Evolutionary conservation across 2,888 invertebrate species (phyloP).

Genomic region (Pachliopta kotzebuea): DNA sequence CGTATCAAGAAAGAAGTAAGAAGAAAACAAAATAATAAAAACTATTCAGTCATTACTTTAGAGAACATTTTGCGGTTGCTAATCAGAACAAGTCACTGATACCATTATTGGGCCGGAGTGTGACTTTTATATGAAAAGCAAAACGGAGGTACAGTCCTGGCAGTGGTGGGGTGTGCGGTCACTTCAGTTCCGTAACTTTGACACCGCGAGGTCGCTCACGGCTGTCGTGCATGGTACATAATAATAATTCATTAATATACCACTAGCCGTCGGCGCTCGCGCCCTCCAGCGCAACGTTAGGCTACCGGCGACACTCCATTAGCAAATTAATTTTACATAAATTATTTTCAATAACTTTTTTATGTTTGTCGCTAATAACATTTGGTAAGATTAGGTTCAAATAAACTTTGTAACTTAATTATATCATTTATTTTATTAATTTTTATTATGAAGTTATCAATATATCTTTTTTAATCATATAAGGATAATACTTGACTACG

Average conservation of each 20-base stretch:
- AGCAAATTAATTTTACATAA: constrained; percentile 17
- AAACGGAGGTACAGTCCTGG: constrained; percentile 68
- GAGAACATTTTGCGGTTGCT: constrained; percentile 77
- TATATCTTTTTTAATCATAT: too few species aligned
- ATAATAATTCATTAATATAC: constrained; percentile 47
- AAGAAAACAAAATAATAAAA: not conserved
- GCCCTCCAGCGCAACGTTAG: constrained; percentile 40
- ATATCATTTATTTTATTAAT: too few species aligned
- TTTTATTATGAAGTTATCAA: too few species aligned
- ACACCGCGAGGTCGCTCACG: constrained; percentile 72
- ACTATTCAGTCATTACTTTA: constrained; percentile 57
- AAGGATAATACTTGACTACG: too few species aligned
- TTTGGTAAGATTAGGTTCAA: not conserved
- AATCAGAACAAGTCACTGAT: constrained; percentile 77
- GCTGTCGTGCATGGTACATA: constrained; percentile 51
- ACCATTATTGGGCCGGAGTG: constrained; percentile 67
- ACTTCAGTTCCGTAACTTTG: constrained; percentile 78
- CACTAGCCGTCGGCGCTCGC: constrained; percentile 42
- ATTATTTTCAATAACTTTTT: constrained; percentile 13
- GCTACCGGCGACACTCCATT: constrained; percentile 35
- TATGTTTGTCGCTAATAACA: not conserved
- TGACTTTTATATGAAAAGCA: constrained; percentile 79
- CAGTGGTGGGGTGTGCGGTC: constrained; percentile 70
- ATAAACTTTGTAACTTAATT: not conserved
- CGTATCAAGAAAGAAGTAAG: not conserved